phyloP scores from a whole-genome alignment of 2,888 invertebrate genomes.

The Pandemis corylana region DNA sequence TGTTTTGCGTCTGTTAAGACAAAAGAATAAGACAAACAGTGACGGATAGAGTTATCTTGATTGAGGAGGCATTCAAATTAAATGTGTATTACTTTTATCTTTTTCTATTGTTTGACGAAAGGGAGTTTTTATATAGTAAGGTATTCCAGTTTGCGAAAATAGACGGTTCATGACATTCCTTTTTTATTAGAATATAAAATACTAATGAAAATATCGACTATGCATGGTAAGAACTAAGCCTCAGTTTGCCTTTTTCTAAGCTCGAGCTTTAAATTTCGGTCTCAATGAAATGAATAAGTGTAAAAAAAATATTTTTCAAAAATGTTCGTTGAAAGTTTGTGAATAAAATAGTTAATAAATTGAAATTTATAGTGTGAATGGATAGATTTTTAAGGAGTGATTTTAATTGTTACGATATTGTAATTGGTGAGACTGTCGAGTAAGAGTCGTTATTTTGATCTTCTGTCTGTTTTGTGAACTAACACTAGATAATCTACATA shows the following conservation, averaged over 20 bases:
- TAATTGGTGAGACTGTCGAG: constrained; percentile 37
- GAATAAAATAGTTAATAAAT: constrained; percentile 47
- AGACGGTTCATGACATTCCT: constrained; percentile 65
- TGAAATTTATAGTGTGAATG: constrained; percentile 43
- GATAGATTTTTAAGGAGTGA: constrained; percentile 44
- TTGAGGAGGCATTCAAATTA: constrained; percentile 35
- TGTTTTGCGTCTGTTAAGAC: constrained; percentile 24
- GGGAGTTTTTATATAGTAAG: constrained; percentile 18
- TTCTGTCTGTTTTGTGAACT: constrained; percentile 25
- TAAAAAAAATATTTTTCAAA: constrained; percentile 42
- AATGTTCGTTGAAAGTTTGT: constrained; percentile 47
- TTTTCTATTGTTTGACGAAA: constrained; percentile 22
- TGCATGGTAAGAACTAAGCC: constrained; percentile 47
- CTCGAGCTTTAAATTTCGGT: constrained; percentile 59
- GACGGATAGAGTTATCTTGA: constrained; percentile 23
- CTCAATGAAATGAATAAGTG: constrained; percentile 54
- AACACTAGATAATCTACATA: constrained; percentile 17
- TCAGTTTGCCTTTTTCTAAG: constrained; percentile 54
- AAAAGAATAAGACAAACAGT: constrained; percentile 21
- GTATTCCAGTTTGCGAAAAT: constrained; percentile 47
- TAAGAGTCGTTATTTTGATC: constrained; percentile 12
- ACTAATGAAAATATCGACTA: constrained; percentile 28
- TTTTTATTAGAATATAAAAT: constrained; percentile 45
- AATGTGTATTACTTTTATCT: constrained; percentile 39
- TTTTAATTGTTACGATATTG: constrained; percentile 39